Evolutionary conservation across 1,140 invertebrate genomes (phyloP).

Genomic region (Catajapyx aquilonaris): DNA sequence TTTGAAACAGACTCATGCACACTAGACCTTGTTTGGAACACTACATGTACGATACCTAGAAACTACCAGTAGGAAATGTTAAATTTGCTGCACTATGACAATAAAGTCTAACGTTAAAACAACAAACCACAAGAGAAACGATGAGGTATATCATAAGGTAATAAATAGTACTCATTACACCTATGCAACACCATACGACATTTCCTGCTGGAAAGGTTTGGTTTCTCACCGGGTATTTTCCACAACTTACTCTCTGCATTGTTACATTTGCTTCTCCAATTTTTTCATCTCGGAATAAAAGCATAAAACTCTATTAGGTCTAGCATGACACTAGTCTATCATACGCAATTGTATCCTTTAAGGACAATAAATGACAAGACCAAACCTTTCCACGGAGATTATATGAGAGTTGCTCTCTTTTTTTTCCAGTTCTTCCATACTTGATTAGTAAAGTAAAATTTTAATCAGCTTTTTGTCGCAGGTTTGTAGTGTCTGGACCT

Average conservation of each 20-base stretch:
- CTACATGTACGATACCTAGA: not conserved
- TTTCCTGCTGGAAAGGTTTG: not conserved
- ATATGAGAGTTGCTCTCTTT: not conserved
- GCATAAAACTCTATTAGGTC: no score
- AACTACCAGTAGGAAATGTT: not conserved
- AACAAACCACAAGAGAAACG: not conserved
- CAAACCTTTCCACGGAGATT: not conserved
- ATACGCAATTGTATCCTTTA: not conserved
- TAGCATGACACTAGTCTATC: no score
- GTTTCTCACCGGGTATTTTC: not conserved
- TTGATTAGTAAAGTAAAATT: not conserved
- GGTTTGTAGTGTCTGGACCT: no score
- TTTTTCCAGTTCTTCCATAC: not conserved
- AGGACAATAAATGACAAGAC: not conserved
- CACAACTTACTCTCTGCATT: not conserved
- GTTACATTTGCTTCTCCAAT: not conserved
- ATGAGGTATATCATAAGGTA: not conserved
- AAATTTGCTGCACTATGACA: constrained; percentile 1
- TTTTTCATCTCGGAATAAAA: not conserved
- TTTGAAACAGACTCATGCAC: constrained; percentile 1
- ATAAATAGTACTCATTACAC: not conserved
- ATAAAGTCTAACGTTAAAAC: constrained; percentile 1
- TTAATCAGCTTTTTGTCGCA: no score
- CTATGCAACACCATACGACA: not conserved
- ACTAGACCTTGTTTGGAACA: not conserved